Percentiles rank a stretch among this genome's conserved stretches.
These are phyloP conservation scores for Pyrocoelia pectoralis DNA, from an alignment of 2,888 invertebrate species.

Conservation along the genomic window DNA sequence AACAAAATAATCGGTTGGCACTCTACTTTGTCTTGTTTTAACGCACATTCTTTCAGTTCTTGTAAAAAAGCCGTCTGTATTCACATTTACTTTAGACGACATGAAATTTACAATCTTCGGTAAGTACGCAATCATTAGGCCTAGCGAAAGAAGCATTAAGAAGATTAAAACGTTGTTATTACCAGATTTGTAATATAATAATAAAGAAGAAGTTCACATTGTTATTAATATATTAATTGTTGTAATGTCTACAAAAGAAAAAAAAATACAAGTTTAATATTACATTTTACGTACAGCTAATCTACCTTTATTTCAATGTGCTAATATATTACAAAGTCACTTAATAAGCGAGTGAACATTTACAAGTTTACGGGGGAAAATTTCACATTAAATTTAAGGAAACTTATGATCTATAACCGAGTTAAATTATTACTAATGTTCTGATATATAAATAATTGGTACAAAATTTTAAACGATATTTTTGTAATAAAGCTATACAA, in stretches of 20 bases:
- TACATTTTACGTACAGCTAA: constrained; percentile 1
- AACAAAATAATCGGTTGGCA: too few species aligned
- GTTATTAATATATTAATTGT: constrained; percentile 5
- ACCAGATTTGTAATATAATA: constrained; percentile 64
- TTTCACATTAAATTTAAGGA: not conserved
- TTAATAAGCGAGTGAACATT: constrained; percentile 10
- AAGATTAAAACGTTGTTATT: constrained; percentile 76
- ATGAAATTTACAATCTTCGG: constrained; percentile 79
- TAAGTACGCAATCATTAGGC: constrained; percentile 78
- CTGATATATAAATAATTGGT: not conserved
- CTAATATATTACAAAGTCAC: constrained; percentile 12
- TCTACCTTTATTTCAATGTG: constrained; percentile 5
- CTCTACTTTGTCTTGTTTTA: too few species aligned
- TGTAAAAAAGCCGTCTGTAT: constrained; percentile 81
- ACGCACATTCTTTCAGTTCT: constrained; percentile 66
- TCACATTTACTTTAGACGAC: constrained; percentile 71
- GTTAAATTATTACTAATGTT: too few species aligned
- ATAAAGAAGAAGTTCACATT: not conserved
- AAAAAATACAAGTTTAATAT: constrained; percentile 5
- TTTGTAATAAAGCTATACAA: not conserved
- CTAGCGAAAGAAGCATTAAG: constrained; percentile 81
- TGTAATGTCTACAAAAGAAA: not conserved
- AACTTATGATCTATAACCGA: too few species aligned
- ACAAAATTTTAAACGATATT: not conserved
- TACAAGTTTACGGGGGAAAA: constrained; percentile 3